Conservation (phyloP, 2,888 invertebrate genomes). For the Oscheius sp. region DNA sequence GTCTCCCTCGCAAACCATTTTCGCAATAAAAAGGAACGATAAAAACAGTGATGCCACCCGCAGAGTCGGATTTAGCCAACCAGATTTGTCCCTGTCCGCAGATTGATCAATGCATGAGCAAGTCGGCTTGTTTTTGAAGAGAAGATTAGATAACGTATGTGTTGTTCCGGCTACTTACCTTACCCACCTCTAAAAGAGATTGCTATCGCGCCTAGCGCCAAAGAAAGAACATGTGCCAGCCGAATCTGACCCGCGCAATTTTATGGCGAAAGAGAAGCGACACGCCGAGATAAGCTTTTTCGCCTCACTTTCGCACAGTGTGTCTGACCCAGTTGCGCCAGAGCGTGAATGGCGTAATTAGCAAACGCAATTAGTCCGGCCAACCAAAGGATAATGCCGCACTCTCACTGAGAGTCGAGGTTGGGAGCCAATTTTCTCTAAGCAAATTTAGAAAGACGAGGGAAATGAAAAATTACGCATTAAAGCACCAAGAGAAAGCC, state of each 20-base stretch:
- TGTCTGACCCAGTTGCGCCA: slow-evolving; percentile 25
- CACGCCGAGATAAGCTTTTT: slow-evolving; percentile 13
- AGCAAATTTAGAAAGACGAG: background rate
- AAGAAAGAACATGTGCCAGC: background rate
- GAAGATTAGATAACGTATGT: slow-evolving; percentile 26
- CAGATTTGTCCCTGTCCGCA: slow-evolving; percentile 10
- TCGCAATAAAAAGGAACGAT: too few species aligned
- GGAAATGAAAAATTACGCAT: background rate
- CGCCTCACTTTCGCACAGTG: background rate
- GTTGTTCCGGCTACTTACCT: slow-evolving; percentile 30
- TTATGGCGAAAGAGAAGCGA: slow-evolving; percentile 6
- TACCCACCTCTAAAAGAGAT: slow-evolving; percentile 23
- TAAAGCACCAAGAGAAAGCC: too few species aligned
- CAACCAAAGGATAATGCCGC: slow-evolving; percentile 1
- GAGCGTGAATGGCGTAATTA: slow-evolving; percentile 26
- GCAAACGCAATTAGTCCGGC: slow-evolving; percentile 18
- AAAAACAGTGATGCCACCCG: too few species aligned
- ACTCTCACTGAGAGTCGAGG: background rate
- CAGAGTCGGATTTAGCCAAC: background rate
- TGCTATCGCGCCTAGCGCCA: slow-evolving; percentile 24
- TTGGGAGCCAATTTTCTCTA: background rate
- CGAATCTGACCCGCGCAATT: slow-evolving; percentile 2
- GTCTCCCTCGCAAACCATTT: background rate
- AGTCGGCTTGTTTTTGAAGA: slow-evolving; percentile 21
- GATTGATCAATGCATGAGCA: slow-evolving; percentile 27